These are phyloP conservation scores for Meles meles DNA, from an alignment of 2,113 vertebrate genomes.

Conservation along the genomic window DNA sequence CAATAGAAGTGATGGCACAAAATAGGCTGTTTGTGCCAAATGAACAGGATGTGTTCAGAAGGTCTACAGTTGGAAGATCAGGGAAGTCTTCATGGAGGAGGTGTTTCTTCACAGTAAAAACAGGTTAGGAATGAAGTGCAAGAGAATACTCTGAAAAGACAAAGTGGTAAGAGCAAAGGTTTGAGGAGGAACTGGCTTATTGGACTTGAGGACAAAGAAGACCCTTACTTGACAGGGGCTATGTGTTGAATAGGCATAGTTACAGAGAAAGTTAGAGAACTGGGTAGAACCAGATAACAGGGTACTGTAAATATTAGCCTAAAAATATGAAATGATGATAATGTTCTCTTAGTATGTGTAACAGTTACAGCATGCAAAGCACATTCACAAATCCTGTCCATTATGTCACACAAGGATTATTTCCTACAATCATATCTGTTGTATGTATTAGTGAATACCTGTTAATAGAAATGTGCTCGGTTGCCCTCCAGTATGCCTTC, in stretches of 20 bases:
- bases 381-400: neutral
- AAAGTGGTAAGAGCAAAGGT: neutral
- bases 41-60: neutral
- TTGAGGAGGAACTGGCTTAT: neutral
- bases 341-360: neutral
- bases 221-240: neutral
- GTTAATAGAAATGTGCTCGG: neutral
- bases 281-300: neutral
- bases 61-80: neutral
- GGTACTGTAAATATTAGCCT: neutral
- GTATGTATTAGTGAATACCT: neutral
- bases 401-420: neutral
- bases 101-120: neutral
- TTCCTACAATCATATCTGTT: neutral
- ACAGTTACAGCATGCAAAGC: neutral
- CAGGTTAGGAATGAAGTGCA: neutral
- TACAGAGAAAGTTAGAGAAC: neutral
- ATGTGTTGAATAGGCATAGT: neutral
- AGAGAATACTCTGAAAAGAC: neutral
- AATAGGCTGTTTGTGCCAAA: neutral
- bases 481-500: neutral
- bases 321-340: neutral
- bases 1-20: neutral
- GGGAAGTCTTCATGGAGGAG: neutral
- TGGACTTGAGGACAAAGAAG: neutral